A percentile compares a stretch with the other conserved stretches of the same genome.
Conservation (phyloP, 2,113 vertebrate species). For the Zapornia atra region DNA sequence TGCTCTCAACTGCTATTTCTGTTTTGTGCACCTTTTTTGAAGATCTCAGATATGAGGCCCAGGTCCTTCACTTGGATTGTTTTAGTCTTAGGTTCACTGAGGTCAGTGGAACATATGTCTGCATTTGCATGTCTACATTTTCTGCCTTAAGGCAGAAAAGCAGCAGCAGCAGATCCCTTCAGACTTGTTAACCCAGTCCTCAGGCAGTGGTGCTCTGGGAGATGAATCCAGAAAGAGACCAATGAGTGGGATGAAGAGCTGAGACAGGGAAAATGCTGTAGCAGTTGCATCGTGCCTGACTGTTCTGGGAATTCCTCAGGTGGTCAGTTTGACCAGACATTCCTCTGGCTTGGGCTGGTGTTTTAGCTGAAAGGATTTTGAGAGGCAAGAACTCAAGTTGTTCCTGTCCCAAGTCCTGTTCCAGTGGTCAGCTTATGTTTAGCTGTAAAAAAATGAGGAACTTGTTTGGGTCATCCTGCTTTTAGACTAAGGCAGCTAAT, state of each 20-base stretch:
- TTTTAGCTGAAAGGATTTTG: not conserved
- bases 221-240: not conserved
- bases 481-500: not conserved
- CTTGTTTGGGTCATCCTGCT: not conserved
- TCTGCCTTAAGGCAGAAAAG: not conserved
- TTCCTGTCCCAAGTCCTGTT: not conserved
- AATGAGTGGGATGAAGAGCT: not conserved
- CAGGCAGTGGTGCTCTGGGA: not conserved
- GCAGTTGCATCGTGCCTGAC: not conserved
- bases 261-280: not conserved
- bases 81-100: not conserved
- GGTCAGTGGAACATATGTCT: not conserved
- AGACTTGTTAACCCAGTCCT: not conserved
- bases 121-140: not conserved
- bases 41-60: not conserved
- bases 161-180: not conserved
- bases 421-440: not conserved
- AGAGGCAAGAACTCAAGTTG: not conserved
- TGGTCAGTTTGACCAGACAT: not conserved
- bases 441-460: not conserved
- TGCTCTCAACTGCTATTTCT: not conserved
- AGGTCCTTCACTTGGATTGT: not conserved
- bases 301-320: not conserved
- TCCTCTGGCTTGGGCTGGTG: not conserved
- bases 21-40: not conserved